Evolutionary conservation across 2,113 vertebrate species (phyloP).

Genomic region (Scolopax mira): DNA sequence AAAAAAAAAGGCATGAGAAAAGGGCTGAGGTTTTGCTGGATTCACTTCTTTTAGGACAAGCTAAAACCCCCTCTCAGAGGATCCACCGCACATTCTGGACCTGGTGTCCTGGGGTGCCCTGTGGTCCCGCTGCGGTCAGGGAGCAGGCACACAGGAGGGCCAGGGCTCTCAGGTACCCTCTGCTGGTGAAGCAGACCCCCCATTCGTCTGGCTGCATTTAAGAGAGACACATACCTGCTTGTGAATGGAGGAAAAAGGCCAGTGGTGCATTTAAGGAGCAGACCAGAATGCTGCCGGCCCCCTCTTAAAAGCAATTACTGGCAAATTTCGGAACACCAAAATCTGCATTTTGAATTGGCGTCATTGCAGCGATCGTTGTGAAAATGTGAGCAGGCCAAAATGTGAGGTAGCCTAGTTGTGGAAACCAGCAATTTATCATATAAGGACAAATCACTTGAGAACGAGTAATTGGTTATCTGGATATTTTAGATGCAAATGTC

Average conservation of each 20-base stretch:
- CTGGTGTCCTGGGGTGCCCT: neutral
- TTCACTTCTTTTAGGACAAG: fast-evolving
- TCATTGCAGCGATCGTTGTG: neutral
- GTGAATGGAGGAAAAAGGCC: neutral
- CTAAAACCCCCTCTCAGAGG: neutral
- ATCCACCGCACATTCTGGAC: neutral
- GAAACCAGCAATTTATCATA: neutral
- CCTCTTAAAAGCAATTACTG: neutral
- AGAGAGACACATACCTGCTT: neutral
- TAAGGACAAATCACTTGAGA: neutral
- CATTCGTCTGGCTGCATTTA: neutral
- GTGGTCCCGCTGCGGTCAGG: neutral
- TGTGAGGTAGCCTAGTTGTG: neutral
- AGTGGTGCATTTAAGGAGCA: neutral
- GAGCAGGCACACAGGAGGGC: neutral
- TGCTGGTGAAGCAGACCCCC: neutral
- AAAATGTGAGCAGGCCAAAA: neutral
- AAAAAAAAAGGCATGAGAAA: neutral
- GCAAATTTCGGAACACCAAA: neutral
- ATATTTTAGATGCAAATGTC: neutral
- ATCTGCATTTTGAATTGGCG: neutral
- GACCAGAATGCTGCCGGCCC: neutral
- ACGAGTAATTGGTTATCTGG: neutral
- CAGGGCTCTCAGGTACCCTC: neutral
- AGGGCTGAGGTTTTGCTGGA: neutral